Conservation (phyloP, 2,113 vertebrate species). For the Eclectus roratus region DNA sequence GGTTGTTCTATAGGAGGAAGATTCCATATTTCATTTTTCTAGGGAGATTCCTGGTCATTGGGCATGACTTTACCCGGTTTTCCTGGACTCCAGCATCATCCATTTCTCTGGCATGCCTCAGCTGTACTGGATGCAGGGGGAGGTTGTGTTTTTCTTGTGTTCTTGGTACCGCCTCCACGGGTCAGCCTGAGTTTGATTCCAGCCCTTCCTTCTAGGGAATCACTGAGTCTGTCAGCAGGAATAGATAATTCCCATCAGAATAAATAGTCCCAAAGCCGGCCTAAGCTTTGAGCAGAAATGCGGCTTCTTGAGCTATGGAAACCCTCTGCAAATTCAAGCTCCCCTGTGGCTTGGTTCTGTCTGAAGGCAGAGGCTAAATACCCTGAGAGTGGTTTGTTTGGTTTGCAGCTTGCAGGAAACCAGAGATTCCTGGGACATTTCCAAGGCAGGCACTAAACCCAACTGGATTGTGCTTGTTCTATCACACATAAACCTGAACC, state of each 20-base stretch:
- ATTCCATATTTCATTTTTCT: background rate
- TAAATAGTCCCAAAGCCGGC: background rate
- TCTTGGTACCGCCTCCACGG: background rate
- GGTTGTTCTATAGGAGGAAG: background rate
- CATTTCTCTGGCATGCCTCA: background rate
- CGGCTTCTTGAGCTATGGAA: background rate
- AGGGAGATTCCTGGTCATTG: background rate
- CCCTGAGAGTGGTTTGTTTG: background rate
- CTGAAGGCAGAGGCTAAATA: background rate
- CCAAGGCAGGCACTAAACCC: background rate
- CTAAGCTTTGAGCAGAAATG: background rate
- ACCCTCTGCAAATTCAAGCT: background rate
- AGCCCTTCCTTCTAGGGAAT: background rate
- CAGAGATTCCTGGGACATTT: slow-evolving; percentile 21
- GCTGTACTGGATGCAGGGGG: background rate
- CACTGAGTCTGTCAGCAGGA: background rate
- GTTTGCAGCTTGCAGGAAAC: background rate
- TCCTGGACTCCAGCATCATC: background rate
- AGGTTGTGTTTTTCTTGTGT: background rate
- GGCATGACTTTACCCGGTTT: background rate
- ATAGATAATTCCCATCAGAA: background rate
- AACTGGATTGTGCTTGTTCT: slow-evolving; percentile 10
- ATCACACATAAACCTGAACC: background rate
- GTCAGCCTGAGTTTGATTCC: background rate
- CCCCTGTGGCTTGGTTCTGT: background rate